These are phyloP conservation scores for Erpetoichthys calabaricus DNA, from an alignment of 2,797 vertebrate species.

Conservation along the genomic window DNA sequence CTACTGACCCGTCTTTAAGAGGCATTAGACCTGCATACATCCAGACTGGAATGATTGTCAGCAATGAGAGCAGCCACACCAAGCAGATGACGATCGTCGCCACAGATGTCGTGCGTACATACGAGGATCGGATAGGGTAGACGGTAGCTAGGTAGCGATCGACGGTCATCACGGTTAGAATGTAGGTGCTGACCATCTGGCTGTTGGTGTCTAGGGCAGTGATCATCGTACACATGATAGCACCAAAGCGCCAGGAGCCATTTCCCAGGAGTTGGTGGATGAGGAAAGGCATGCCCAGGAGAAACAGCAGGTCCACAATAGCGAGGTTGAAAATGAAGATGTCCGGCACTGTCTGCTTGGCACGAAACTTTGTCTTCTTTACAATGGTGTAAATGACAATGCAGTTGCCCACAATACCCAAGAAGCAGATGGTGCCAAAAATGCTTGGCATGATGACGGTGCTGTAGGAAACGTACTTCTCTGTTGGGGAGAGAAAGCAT, in stretches of 20 bases:
- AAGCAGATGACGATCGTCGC: constrained; percentile 47
- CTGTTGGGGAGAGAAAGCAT: constrained; percentile 20
- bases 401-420: constrained; percentile 60
- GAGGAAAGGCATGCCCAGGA: constrained; percentile 73
- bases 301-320: constrained; percentile 65
- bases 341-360: constrained; percentile 61
- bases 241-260: constrained; percentile 67
- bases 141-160: constrained; percentile 72
- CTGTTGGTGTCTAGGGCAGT: constrained; percentile 71
- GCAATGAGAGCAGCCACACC: constrained; percentile 62
- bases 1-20: constrained; percentile 49
- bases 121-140: constrained; percentile 66
- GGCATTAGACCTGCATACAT: constrained; percentile 70
- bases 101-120: constrained; percentile 51
- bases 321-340: constrained; percentile 71
- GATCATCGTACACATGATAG: constrained; percentile 63
- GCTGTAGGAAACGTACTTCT: constrained; percentile 31
- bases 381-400: constrained; percentile 66
- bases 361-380: constrained; percentile 59
- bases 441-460: constrained; percentile 56
- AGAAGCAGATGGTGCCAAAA: constrained; percentile 65
- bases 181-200: constrained; percentile 75
- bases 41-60: constrained; percentile 68
- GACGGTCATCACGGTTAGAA: constrained; percentile 68
- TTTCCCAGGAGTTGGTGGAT: constrained; percentile 75